Evolutionary conservation across 2,888 invertebrate genomes (phyloP).

Genomic region (Ophioninae sp.): DNA sequence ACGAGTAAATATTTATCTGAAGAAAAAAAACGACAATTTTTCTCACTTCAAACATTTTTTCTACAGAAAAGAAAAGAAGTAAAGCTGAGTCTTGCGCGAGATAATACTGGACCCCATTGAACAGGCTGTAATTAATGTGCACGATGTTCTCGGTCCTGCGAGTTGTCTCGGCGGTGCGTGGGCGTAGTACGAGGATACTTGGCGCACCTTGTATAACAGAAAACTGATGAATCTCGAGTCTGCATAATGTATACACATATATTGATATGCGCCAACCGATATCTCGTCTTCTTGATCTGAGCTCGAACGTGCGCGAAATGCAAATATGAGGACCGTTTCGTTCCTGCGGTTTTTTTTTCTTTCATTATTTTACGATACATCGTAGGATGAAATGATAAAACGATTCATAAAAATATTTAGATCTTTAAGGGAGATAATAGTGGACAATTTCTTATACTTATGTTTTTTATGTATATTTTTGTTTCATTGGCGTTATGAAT

Average conservation of each 20-base stretch:
- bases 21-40: background rate
- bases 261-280: conserved; percentile 1
- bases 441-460: background rate
- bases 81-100: conserved; percentile 6
- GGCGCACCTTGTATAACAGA: conserved; percentile 55
- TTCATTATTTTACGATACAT: conserved; percentile 1
- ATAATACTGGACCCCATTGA: conserved; percentile 3
- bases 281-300: conserved; percentile 34
- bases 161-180: conserved; percentile 37
- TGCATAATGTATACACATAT: conserved; percentile 11
- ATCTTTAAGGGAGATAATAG: background rate
- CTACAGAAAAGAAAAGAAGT: background rate
- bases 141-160: conserved; percentile 26
- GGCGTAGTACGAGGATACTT: conserved; percentile 42
- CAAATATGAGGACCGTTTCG: background rate
- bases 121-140: conserved; percentile 31
- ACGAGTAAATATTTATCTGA: background rate
- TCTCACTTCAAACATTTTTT: background rate
- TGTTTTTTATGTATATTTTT: background rate
- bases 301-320: conserved; percentile 33
- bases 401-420: background rate
- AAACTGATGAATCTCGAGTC: conserved; percentile 57
- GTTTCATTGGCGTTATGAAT: background rate
- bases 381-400: background rate
- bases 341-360: background rate